phyloP scores from a whole-genome alignment of 1,140 invertebrate species.

The Drosophila pandora region DNA sequence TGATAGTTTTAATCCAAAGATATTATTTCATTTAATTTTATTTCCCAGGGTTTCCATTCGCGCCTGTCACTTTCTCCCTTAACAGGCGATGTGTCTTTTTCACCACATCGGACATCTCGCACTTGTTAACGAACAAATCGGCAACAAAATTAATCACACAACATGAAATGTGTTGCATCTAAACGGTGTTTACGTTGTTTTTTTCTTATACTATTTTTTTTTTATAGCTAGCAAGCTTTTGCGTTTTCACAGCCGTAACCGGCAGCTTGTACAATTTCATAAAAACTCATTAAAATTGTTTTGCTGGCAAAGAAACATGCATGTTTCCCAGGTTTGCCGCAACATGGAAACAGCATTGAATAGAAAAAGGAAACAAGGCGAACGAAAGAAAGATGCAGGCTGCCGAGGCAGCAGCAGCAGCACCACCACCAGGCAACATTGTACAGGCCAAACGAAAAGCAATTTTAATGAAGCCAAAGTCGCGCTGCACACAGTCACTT shows the following conservation, averaged over 20 bases:
- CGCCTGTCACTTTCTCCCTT: conserved; percentile 31
- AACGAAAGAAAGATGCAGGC: conserved; percentile 57
- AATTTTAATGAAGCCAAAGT: conserved; percentile 77
- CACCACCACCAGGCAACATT: neutral
- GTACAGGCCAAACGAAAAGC: conserved; percentile 63
- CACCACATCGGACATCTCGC: conserved; percentile 32
- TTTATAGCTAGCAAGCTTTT: conserved; percentile 4
- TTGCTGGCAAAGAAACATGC: conserved; percentile 33
- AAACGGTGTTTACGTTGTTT: conserved; percentile 33
- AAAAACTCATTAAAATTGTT: conserved; percentile 77
- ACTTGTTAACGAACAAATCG: conserved; percentile 61
- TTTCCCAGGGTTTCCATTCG: conserved; percentile 58
- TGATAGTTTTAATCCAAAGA: neutral
- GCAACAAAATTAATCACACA: conserved; percentile 59
- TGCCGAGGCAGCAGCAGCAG: neutral
- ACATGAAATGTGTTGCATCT: conserved; percentile 55
- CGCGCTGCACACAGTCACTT: conserved; percentile 45
- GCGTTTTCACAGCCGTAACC: conserved; percentile 46
- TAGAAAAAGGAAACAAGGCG: conserved; percentile 49
- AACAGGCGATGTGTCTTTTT: conserved; percentile 28
- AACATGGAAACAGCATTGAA: conserved; percentile 42
- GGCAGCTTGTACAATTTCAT: conserved; percentile 71
- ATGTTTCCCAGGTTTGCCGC: conserved; percentile 43
- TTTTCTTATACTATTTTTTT: conserved; percentile 1
- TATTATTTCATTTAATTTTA: conserved; percentile 8